phyloP scores from a whole-genome alignment of 2,797 vertebrate species.

The Rousettus madagascariensis region DNA sequence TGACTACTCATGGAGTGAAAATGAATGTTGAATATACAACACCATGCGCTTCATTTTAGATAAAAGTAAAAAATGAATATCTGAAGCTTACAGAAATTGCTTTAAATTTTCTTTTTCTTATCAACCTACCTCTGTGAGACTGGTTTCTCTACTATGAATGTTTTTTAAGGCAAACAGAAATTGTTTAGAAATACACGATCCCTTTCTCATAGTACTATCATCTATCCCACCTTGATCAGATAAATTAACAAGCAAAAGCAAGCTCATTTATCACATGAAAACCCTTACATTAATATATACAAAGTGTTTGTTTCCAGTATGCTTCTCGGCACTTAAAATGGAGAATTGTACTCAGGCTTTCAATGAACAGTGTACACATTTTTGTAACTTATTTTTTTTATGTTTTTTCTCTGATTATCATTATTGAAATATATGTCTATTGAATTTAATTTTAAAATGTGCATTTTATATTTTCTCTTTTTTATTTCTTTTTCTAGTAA shows the following conservation, averaged over 20 bases:
- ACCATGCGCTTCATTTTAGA: background rate
- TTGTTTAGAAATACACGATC: background rate
- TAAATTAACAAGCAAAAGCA: conserved; percentile 29
- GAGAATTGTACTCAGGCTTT: background rate
- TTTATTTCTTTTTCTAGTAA: background rate
- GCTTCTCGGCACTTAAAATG: background rate
- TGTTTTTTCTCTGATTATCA: background rate
- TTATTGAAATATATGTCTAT: background rate
- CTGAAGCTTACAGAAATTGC: background rate
- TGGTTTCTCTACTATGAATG: background rate
- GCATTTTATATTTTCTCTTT: background rate
- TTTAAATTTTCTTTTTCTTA: conserved; percentile 1
- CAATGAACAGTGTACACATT: background rate
- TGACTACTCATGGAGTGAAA: background rate
- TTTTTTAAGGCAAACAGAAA: conserved; percentile 30
- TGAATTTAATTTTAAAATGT: background rate
- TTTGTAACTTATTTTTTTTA: background rate
- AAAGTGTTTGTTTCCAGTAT: background rate
- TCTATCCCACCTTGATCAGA: background rate
- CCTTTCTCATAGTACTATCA: background rate
- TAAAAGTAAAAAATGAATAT: conserved; percentile 4
- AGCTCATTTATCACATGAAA: background rate
- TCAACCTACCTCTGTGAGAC: background rate
- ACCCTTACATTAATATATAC: background rate
- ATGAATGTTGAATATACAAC: background rate